Percentiles rank a stretch among this genome's conserved stretches.
Evolutionary conservation across 2,797 vertebrate genomes (phyloP).

Genomic region (Helicolenus hilgendorfi): DNA sequence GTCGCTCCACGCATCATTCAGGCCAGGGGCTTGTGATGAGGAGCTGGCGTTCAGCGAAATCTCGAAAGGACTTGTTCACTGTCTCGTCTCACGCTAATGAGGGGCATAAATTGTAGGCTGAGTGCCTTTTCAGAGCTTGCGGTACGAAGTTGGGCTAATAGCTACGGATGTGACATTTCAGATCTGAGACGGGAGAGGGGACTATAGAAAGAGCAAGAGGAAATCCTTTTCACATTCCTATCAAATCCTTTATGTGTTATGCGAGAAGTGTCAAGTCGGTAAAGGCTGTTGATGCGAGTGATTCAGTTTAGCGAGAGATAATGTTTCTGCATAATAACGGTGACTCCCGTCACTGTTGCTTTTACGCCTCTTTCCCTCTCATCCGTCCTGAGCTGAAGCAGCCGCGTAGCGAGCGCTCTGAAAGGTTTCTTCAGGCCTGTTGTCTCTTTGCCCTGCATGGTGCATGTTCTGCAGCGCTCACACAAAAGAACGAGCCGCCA

Average conservation of each 20-base stretch:
- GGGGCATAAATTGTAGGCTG: constrained; percentile 72
- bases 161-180: constrained; percentile 80
- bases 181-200: constrained; percentile 18
- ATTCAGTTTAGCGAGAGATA: constrained; percentile 47
- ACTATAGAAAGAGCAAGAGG: constrained; percentile 70
- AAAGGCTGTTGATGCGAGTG: constrained; percentile 45
- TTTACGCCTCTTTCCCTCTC: constrained; percentile 28
- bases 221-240: constrained; percentile 70
- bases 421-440: constrained; percentile 49
- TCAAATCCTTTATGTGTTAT: constrained; percentile 59
- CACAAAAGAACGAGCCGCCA: constrained; percentile 51
- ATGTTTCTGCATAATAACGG: constrained; percentile 52
- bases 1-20: no score
- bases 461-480: constrained; percentile 39
- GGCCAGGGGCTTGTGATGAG: constrained; percentile 66
- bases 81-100: constrained; percentile 81
- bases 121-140: constrained; percentile 70
- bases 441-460: constrained; percentile 53
- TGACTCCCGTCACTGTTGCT: constrained; percentile 52
- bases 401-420: constrained; percentile 14
- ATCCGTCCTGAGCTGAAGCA: constrained; percentile 39
- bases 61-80: constrained; percentile 82
- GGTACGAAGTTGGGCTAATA: constrained; percentile 69
- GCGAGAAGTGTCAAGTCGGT: constrained; percentile 52
- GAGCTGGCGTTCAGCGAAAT: constrained; percentile 58